phyloP scores from a whole-genome alignment of 2,888 invertebrate genomes.

The Pristionchus arcanus region DNA sequence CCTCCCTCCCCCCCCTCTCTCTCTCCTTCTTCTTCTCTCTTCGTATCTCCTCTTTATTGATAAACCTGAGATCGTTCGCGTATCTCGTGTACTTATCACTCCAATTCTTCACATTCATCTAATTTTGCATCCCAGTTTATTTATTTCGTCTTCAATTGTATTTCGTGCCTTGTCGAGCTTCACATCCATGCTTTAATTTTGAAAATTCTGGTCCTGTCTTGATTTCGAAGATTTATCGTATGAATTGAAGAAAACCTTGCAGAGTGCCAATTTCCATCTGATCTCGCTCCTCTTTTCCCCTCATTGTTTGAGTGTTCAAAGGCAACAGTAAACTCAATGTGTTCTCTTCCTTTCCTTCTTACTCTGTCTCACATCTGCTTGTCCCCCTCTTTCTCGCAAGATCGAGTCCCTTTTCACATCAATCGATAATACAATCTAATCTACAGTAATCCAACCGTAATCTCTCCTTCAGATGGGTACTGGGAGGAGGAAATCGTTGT shows the following conservation, averaged over 20 bases:
- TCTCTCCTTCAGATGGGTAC: conserved; percentile 38
- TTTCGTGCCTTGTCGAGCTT: neutral
- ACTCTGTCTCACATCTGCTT: conserved; percentile 35
- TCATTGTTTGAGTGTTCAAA: conserved; percentile 45
- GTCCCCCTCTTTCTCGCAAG: neutral
- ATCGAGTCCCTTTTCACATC: neutral
- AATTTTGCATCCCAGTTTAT: neutral
- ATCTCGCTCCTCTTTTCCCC: neutral
- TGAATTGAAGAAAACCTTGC: neutral
- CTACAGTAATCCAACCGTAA: neutral
- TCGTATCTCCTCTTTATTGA: conserved; percentile 43
- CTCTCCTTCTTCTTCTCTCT: neutral
- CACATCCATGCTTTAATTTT: neutral
- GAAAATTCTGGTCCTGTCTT: neutral
- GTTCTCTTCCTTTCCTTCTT: neutral
- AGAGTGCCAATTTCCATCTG: neutral
- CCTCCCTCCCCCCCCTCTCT: neutral
- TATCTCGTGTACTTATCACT: conserved; percentile 44
- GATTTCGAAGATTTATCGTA: neutral
- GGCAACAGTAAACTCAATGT: conserved; percentile 30
- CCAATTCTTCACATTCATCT: neutral
- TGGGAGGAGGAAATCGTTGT: conserved; percentile 27
- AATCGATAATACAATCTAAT: neutral
- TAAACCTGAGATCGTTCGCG: conserved; percentile 38
- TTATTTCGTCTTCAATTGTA: neutral